phyloP scores from a whole-genome alignment of 2,113 vertebrate genomes.

The Glaucidium brasilianum region DNA sequence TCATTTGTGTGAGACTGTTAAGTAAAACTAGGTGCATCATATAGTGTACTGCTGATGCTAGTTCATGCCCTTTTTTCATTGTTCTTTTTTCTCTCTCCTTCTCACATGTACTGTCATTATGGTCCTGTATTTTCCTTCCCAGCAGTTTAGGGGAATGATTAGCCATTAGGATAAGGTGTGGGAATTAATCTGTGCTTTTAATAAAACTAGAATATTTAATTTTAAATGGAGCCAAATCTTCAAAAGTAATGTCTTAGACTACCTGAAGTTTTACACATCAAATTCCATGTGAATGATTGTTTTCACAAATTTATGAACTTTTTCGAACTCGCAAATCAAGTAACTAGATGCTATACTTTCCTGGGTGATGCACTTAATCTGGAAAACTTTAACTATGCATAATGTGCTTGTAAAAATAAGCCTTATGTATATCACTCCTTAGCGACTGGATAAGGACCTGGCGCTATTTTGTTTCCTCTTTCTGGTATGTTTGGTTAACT shows the following conservation, averaged over 20 bases:
- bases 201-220: background rate
- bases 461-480: background rate
- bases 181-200: background rate
- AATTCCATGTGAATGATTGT: background rate
- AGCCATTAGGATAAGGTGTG: background rate
- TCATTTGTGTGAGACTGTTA: background rate
- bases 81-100: background rate
- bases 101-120: background rate
- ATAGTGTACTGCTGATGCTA: background rate
- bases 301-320: background rate
- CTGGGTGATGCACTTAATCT: background rate
- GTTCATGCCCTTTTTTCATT: background rate
- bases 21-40: background rate
- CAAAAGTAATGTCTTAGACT: background rate
- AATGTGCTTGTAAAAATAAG: background rate
- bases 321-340: background rate
- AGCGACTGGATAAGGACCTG: background rate
- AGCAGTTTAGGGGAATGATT: background rate
- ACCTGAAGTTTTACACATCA: background rate
- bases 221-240: background rate
- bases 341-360: background rate
- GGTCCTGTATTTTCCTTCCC: background rate
- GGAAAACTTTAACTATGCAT: background rate
- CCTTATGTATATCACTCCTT: background rate
- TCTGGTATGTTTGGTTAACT: background rate